Evolutionary conservation across 2,113 vertebrate genomes (phyloP).

Genomic region (Hassar affinis): DNA sequence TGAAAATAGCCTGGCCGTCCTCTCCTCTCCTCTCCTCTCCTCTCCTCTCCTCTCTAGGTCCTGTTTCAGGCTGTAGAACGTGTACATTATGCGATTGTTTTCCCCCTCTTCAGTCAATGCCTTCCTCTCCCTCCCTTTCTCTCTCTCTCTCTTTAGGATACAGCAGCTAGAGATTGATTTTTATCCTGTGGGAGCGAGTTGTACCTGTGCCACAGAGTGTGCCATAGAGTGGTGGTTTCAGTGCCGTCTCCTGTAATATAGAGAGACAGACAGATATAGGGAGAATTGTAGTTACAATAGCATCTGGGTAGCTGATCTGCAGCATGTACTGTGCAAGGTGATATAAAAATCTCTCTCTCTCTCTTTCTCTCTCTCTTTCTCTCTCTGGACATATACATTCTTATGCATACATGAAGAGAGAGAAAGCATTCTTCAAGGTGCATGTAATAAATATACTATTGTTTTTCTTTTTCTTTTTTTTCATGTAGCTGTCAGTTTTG

Average conservation of each 20-base stretch:
- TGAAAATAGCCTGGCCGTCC: conserved; percentile 52
- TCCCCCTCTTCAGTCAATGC: conserved; percentile 74
- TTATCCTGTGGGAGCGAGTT: conserved; percentile 83
- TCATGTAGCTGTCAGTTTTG: not conserved
- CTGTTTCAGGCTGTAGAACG: conserved; percentile 74
- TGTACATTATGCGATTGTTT: conserved; percentile 72
- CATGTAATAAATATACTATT: conserved; percentile 61
- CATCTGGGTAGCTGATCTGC: conserved; percentile 74
- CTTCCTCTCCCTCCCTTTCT: conserved; percentile 64
- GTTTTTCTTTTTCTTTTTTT: conserved; percentile 59
- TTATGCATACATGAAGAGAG: conserved; percentile 48
- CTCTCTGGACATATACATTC: conserved; percentile 46
- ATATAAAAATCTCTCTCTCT: conserved; percentile 61
- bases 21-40: conserved; percentile 20
- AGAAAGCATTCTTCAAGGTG: conserved; percentile 76
- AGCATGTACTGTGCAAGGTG: conserved; percentile 69
- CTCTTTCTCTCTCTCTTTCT: conserved; percentile 37
- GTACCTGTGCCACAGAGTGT: conserved; percentile 84
- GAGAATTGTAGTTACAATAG: conserved; percentile 79
- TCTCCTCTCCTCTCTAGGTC: conserved; percentile 59
- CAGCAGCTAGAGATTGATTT: conserved; percentile 84
- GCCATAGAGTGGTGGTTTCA: conserved; percentile 85
- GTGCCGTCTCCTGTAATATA: conserved; percentile 85
- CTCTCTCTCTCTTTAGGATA: conserved; percentile 69
- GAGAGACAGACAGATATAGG: conserved; percentile 86